A percentile compares a stretch with the other conserved stretches of the same genome.
Evolutionary conservation across 2,888 invertebrate genomes (phyloP).

Genomic region (Stomorhina lunata): DNA sequence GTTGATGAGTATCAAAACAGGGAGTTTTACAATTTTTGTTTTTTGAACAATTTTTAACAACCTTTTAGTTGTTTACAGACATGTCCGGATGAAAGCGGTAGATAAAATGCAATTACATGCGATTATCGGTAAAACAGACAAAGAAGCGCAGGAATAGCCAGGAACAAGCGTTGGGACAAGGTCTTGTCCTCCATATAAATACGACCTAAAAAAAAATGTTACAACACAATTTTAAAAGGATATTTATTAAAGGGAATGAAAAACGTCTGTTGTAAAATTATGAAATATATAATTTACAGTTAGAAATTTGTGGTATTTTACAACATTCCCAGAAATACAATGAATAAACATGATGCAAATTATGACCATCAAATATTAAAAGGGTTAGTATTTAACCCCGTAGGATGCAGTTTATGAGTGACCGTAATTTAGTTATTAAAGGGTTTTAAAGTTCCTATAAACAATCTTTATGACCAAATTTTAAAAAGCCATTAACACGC

Average conservation of each 20-base stretch:
- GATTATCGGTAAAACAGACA: slow-evolving; percentile 72
- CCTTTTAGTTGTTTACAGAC: slow-evolving; percentile 75
- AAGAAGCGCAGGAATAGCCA: background rate
- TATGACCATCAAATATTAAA: slow-evolving; percentile 48
- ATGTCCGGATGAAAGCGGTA: slow-evolving; percentile 78
- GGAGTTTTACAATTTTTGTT: slow-evolving; percentile 19
- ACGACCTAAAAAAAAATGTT: background rate
- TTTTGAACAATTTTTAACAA: slow-evolving; percentile 51
- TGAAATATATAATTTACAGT: slow-evolving; percentile 79
- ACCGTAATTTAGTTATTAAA: slow-evolving; percentile 19
- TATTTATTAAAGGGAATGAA: background rate
- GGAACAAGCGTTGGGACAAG: background rate
- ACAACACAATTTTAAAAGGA: slow-evolving; percentile 10
- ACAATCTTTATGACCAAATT: slow-evolving; percentile 24
- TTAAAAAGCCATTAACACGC: slow-evolving; percentile 46
- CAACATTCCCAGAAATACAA: background rate
- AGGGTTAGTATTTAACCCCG: slow-evolving; percentile 1
- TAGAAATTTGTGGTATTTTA: slow-evolving; percentile 61
- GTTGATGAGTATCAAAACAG: background rate
- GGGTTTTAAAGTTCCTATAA: slow-evolving; percentile 2
- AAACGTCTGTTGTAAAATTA: slow-evolving; percentile 71
- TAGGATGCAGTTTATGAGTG: background rate
- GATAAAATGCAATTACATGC: slow-evolving; percentile 79
- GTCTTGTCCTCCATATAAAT: background rate
- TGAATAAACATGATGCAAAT: slow-evolving; percentile 36